Evolutionary conservation across 2,113 vertebrate species (phyloP).

Genomic region (Cyprinodon tularosa): DNA sequence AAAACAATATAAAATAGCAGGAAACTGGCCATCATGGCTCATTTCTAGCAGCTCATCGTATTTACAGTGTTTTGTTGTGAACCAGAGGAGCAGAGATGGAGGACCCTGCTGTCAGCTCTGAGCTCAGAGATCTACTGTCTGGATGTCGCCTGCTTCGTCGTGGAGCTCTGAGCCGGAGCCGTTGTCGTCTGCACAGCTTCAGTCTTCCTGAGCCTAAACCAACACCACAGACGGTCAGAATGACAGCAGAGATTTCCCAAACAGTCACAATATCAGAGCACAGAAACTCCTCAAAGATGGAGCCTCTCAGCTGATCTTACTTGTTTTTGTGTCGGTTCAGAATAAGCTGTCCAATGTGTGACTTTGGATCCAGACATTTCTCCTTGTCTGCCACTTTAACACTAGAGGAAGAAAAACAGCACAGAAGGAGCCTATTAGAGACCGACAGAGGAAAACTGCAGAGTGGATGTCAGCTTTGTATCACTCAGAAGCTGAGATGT

Average conservation of each 20-base stretch:
- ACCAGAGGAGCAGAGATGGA: neutral
- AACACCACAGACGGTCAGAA: constrained; percentile 12
- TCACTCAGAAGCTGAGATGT: neutral
- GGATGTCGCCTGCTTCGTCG: neutral
- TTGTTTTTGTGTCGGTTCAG: neutral
- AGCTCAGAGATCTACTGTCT: neutral
- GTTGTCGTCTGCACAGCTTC: neutral
- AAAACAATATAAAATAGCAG: neutral
- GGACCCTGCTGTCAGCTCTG: neutral
- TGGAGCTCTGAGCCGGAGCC: neutral
- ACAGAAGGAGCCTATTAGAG: neutral
- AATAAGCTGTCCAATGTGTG: constrained; percentile 7
- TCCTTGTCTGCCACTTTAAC: neutral
- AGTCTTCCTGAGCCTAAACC: constrained; percentile 4
- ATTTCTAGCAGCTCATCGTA: neutral
- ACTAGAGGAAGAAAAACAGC: constrained; percentile 4
- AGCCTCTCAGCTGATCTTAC: constrained; percentile 15
- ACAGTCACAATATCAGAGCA: neutral
- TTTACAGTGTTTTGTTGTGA: neutral
- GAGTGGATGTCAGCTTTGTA: neutral
- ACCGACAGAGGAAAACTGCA: neutral
- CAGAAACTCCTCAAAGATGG: neutral
- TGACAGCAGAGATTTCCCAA: neutral
- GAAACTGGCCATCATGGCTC: neutral
- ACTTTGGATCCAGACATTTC: constrained; percentile 25